Base-by-base conservation (phyloP, 1,140 invertebrate genomes). In the Muscidifurax raptorellus region DNA sequence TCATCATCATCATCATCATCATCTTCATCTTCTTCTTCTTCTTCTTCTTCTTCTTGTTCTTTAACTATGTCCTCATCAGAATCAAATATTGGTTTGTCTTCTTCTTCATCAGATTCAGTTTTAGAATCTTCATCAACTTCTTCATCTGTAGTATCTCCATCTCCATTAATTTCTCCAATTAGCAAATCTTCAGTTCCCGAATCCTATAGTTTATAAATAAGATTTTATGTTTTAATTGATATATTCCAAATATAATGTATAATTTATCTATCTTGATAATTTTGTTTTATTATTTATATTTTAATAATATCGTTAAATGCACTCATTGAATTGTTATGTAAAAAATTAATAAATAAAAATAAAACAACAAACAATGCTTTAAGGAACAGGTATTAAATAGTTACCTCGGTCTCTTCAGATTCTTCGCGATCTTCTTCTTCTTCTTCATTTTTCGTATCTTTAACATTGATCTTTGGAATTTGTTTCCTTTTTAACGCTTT, bases 111-210 rank as follows among this genome's bases (percentile, higher is more conserved):
- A 30, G 93, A 94, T 79, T 93, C 93, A 71, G 90, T 90, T 82
- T 91, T 89, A n/a, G 87, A 66, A 15, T 89, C 84, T 75, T 94
- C 86, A 82, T 94, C 92, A 52, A 89, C 86, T 44, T 95, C 95
- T 47, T 94, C 94, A 87, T 95, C 94, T 3, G 94, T 93, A 81
- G 92, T 92, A 84, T 94, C 94, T 76, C 92, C 92, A 52, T 94
- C 92, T 32, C 93, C 91, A 84, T 91, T 92, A 59, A 92, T 77
- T 81, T 91, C 89, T 32, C 84, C 66, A 30, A 80, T 79, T 36
- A 89, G 82, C 36, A 91, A 89, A 89, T 91, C 90, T 80, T 92
- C 90, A 0, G 86, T 81, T 32, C 87, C 90, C 6, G 88, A 91
- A 87, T 91, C 88, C 92, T 93, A 86, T 85, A 79, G 80, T 85